Evolutionary conservation across 2,113 vertebrate genomes (phyloP), one percentile per base, ranked within the genome.

Genomic region (Colistium nudipinnis): DNA sequence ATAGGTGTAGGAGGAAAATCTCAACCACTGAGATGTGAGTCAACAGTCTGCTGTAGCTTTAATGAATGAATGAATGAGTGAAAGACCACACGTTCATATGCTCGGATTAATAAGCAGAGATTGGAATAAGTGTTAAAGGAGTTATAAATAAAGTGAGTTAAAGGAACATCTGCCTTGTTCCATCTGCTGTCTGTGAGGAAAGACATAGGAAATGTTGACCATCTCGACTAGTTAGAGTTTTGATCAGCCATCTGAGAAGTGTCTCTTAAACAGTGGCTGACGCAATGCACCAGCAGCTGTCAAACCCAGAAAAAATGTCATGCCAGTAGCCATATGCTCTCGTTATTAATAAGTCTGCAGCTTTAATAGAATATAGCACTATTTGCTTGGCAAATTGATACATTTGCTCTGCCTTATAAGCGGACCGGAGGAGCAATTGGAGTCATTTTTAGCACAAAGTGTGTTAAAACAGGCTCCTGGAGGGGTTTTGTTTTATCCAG

Each of bases 251-350:
- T 76, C 13, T 6, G 36, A 30, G 62, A 54, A 54, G 31, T 44
- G 51, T 41, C 30, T 68, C 41, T 62, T 13, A 35, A 12, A 53
- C 52, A 36, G 59, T n/a, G 28, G 25, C 33, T 47, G 55, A 49
- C 7, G 1, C 68, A 80, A 70, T 55, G 20, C 62, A 44, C 61
- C 66, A 74, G 54, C 39, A 51, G 49, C 64, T 76, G 38, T 72
- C 71, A 64, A 53, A 62, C 49, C 27, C 45, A 25, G 11, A 49
- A 44, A 31, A 53, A 47, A 6, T 31, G 14, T 27, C 13, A 55
- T 20, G 35, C 35, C 28, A 52, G 36, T 1, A 31, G 33, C 79
- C 60, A 41, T 66, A 63, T 73, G 52, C 65, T 45, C 27, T 49
- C 72, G 60, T 54, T 60, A 63, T 59, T 74, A 67, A 74, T 81